phyloP scores from a whole-genome alignment of 2,888 invertebrate species.

The Venustoraphidia nigricollis region DNA sequence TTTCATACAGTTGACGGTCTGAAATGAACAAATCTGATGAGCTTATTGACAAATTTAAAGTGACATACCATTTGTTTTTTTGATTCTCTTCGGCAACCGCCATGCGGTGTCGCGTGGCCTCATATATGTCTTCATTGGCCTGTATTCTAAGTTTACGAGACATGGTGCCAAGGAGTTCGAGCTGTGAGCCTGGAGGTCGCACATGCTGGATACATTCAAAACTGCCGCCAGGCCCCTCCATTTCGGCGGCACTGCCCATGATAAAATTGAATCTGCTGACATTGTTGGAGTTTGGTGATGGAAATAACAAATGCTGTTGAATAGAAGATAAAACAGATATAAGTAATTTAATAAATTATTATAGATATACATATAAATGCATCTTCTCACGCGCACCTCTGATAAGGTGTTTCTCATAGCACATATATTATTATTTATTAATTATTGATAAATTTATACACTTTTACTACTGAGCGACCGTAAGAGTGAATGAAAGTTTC shows the following conservation, averaged over 20 bases:
- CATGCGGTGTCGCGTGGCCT: constrained; percentile 82
- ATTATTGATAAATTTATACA: no score
- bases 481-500: no score
- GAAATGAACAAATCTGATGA: no score
- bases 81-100: constrained; percentile 81
- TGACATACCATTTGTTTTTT: constrained; percentile 74
- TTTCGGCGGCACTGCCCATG: constrained; percentile 63
- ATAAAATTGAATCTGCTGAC: constrained; percentile 56
- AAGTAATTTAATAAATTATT: no score
- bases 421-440: no score
- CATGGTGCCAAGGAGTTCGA: constrained; percentile 75
- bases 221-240: constrained; percentile 74
- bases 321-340: constrained; percentile 15
- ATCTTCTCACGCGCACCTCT: no score
- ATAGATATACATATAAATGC: no score
- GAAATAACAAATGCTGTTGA: constrained; percentile 62
- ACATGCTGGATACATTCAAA: constrained; percentile 79
- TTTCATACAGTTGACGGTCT: no score
- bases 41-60: constrained; percentile 6
- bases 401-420: no score
- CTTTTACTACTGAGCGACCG: no score
- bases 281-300: constrained; percentile 36
- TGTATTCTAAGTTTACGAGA: constrained; percentile 80
- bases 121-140: constrained; percentile 92
- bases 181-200: constrained; percentile 32